phyloP scores from a whole-genome alignment of 2,113 vertebrate species.

The Dipodomys stephensi region DNA sequence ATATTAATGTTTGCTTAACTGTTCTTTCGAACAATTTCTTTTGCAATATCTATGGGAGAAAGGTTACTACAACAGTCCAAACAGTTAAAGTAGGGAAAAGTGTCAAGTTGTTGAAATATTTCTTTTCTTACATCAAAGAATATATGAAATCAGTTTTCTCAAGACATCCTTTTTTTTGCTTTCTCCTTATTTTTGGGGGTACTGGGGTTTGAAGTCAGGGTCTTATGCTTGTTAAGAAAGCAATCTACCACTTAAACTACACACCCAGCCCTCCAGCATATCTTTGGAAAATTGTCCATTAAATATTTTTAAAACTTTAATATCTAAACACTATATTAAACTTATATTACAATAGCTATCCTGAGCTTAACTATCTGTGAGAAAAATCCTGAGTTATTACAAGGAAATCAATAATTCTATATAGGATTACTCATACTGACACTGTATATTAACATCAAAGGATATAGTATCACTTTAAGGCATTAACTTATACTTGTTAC shows the following conservation, averaged over 20 bases:
- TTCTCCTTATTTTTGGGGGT: too few species aligned
- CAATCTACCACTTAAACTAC: too few species aligned
- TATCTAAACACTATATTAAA: constrained; percentile 58
- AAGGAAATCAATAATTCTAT: constrained; percentile 45
- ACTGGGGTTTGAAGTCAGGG: too few species aligned
- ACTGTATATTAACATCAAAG: neutral
- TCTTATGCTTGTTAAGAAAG: too few species aligned
- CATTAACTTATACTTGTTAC: constrained; percentile 23
- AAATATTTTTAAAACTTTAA: constrained; percentile 14
- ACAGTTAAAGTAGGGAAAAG: neutral
- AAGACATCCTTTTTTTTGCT: neutral
- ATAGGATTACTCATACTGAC: constrained; percentile 28
- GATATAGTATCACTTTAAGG: constrained; percentile 2
- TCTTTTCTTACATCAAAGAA: constrained; percentile 57
- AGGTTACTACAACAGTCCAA: constrained; percentile 11
- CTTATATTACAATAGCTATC: constrained; percentile 43
- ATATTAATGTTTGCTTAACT: constrained; percentile 46
- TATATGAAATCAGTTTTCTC: constrained; percentile 59
- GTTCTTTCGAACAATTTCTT: constrained; percentile 43
- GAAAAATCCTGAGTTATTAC: constrained; percentile 44
- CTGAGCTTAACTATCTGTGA: constrained; percentile 58
- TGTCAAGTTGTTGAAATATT: constrained; percentile 34
- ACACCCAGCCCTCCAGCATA: neutral
- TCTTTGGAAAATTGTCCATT: constrained; percentile 49
- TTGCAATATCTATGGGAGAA: constrained; percentile 55